Conservation (phyloP, 2,113 vertebrate species). For the Callorhinus ursinus region DNA sequence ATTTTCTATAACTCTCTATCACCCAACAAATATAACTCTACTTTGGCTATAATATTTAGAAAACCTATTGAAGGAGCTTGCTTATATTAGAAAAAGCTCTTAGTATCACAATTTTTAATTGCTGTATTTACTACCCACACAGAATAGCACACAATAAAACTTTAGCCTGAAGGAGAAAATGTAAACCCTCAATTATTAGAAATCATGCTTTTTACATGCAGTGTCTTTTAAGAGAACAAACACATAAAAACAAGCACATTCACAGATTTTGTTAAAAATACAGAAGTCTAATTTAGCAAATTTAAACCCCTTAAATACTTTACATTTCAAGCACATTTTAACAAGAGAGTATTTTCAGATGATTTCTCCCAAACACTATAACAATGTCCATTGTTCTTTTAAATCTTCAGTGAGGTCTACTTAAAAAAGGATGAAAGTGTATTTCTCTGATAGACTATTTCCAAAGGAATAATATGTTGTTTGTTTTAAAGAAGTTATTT, state of each 20-base stretch:
- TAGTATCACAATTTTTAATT: constrained; percentile 16
- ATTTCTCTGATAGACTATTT: constrained; percentile 5
- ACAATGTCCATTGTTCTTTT: constrained; percentile 9
- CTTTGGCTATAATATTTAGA: neutral
- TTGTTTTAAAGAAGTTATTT: constrained; percentile 37
- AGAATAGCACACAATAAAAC: neutral
- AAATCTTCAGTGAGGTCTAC: neutral
- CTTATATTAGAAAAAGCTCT: neutral
- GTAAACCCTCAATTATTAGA: constrained; percentile 23
- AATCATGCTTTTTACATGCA: neutral
- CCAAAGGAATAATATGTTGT: constrained; percentile 12
- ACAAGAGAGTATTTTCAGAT: constrained; percentile 19
- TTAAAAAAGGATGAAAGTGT: neutral
- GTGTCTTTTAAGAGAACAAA: neutral
- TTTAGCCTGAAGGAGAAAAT: neutral
- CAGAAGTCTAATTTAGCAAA: neutral
- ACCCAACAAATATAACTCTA: neutral
- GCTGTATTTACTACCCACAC: neutral
- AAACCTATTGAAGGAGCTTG: neutral
- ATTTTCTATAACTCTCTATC: neutral
- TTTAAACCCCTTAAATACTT: constrained; percentile 21
- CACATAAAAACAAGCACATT: neutral
- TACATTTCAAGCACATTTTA: constrained; percentile 19
- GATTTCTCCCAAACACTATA: neutral
- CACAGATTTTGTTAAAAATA: constrained; percentile 10